Evolutionary conservation across 2,888 invertebrate species (phyloP), one percentile per base, ranked within the genome.

Genomic region (Tubulanus polymorphus): DNA sequence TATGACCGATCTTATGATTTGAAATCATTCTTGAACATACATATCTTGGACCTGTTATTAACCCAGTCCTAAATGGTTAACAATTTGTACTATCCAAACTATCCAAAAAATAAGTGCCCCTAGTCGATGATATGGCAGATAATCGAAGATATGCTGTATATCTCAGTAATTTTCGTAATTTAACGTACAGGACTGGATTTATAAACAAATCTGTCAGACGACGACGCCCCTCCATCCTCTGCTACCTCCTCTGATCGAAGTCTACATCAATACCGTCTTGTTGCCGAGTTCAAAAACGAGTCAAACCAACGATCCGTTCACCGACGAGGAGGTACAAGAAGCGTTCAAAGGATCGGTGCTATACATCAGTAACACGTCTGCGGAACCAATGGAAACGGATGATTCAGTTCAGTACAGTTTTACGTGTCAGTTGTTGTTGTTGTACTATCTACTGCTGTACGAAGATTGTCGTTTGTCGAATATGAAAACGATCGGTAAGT

Each of bases 151-250:
- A n/a, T n/a, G n/a, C n/a, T n/a, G n/a, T n/a, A n/a, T n/a, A n/a
- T n/a, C n/a, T n/a, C n/a, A n/a, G n/a, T n/a, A n/a, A n/a, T n/a
- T n/a, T n/a, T n/a, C n/a, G n/a, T n/a, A n/a, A n/a, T n/a, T n/a
- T n/a, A n/a, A n/a, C 15, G 6, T 23, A 5, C 71, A 81, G 76
- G 74, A 76, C 55, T 96, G 96, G 96, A 95, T 96, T 63, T 95
- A 93, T 72, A 86, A 87, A 64, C 96, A 97, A 81, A 89, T 96
- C 55, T 90, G 92, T 72, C 87, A 87, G 64, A 89, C 91, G 64
- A 86, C 87, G 1, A 86, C 90, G n/a, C 96, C 96, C 0, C 79
- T 97, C 48, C 96, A 97, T 81, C 90, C 94, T 0, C 91, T 94
- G 1, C 84, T 96, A 78, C 93, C 95, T 0, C 88, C 90, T 1